Evolutionary conservation across 1,140 invertebrate genomes (phyloP).

Genomic region (Tetramorium simillimum): DNA sequence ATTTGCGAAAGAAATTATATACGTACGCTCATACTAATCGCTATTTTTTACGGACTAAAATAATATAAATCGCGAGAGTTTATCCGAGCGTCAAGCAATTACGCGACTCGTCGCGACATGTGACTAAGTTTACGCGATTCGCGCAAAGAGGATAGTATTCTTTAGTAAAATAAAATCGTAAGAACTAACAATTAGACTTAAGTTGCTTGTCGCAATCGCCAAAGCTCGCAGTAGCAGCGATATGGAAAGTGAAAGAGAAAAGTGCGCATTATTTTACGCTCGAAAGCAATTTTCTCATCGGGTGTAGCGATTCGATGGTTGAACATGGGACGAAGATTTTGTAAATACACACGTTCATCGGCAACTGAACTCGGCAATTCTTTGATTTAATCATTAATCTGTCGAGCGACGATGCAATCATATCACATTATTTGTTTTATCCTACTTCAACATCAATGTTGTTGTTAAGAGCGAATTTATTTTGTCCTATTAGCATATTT

Average conservation of each 20-base stretch:
- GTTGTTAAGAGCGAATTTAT: constrained; percentile 10
- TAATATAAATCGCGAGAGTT: constrained; percentile 39
- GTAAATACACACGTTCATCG: constrained; percentile 66
- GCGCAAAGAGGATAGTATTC: constrained; percentile 52
- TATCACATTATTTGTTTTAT: constrained; percentile 48
- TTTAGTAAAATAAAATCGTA: constrained; percentile 45
- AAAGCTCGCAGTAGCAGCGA: constrained; percentile 55
- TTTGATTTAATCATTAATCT: constrained; percentile 32
- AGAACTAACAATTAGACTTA: constrained; percentile 54
- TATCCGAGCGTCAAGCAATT: constrained; percentile 50
- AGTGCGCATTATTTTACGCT: neutral
- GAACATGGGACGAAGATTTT: constrained; percentile 30
- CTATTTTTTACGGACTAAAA: constrained; percentile 72
- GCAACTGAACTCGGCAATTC: neutral
- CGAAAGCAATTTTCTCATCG: constrained; percentile 20
- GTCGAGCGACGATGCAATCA: constrained; percentile 8
- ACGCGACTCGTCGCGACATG: constrained; percentile 25
- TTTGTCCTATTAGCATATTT: constrained; percentile 40
- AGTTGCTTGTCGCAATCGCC: constrained; percentile 69
- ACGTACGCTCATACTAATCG: constrained; percentile 68
- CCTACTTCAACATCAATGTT: constrained; percentile 1
- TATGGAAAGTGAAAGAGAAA: constrained; percentile 26
- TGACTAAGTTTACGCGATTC: constrained; percentile 41
- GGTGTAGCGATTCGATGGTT: constrained; percentile 11
- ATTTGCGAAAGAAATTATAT: constrained; percentile 68